Percentiles rank a stretch among this genome's conserved stretches.
Evolutionary conservation across 2,797 vertebrate genomes (phyloP).

Genomic region (Eulemur albifrons): DNA sequence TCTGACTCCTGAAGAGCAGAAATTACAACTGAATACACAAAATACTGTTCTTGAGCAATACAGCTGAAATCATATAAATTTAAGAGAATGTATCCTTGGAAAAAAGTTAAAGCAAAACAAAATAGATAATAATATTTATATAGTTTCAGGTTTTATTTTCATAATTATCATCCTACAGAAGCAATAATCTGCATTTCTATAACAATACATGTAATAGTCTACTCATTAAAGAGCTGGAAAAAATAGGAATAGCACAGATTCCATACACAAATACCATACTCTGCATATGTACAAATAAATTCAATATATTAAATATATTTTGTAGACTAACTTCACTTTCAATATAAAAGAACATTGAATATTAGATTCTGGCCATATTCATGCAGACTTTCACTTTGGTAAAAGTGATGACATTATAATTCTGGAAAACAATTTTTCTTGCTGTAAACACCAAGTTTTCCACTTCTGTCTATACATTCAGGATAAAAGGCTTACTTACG

Average conservation of each 20-base stretch:
- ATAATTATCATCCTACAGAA: conserved; percentile 70
- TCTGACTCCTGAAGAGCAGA: not conserved
- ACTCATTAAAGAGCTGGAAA: conserved; percentile 68
- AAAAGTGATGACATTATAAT: conserved; percentile 18
- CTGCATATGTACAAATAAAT: conserved; percentile 72
- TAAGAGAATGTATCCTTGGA: not conserved
- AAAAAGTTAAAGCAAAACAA: conserved; percentile 42
- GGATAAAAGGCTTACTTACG: conserved; percentile 54
- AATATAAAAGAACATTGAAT: conserved; percentile 20
- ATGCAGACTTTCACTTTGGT: conserved; percentile 69
- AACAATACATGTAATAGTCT: conserved; percentile 76
- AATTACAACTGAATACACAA: not conserved
- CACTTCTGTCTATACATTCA: conserved; percentile 48
- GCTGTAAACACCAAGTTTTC: conserved; percentile 61
- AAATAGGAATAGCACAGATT: conserved; percentile 79
- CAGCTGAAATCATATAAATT: not conserved
- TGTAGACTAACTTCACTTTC: conserved; percentile 67
- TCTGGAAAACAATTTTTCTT: conserved; percentile 58
- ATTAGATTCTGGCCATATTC: conserved; percentile 60
- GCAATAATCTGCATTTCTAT: conserved; percentile 70
- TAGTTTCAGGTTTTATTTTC: conserved; percentile 82
- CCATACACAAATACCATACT: conserved; percentile 73
- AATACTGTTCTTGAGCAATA: not conserved
- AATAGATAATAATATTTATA: not conserved
- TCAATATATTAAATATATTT: conserved; percentile 74